Conservation (phyloP, 1,140 invertebrate species). For the Helicorthomorpha holstii region DNA sequence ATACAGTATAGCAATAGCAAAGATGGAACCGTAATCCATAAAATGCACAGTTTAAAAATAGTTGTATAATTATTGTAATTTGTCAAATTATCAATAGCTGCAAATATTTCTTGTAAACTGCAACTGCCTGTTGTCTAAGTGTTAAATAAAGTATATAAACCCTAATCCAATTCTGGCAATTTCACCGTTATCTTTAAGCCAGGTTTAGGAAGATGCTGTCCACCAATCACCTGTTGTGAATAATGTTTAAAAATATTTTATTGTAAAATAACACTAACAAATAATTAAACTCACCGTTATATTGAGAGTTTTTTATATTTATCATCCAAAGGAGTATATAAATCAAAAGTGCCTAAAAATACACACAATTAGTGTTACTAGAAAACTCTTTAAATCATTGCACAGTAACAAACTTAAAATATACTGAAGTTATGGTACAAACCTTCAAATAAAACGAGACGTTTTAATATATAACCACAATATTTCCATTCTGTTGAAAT, state of each 20-base stretch:
- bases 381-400: constrained; percentile 2
- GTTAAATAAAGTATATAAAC: too few relatives aligned
- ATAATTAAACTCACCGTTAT: not conserved
- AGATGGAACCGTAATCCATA: too few relatives aligned
- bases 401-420: not conserved
- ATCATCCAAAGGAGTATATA: constrained; percentile 2
- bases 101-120: too few relatives aligned
- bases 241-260: not conserved
- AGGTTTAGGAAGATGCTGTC: constrained; percentile 42
- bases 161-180: too few relatives aligned
- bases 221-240: constrained; percentile 33
- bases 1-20: too few relatives aligned
- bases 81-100: too few relatives aligned
- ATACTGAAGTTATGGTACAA: not conserved
- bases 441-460: constrained; percentile 19
- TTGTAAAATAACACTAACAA: not conserved
- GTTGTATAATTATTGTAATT: too few relatives aligned
- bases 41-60: too few relatives aligned
- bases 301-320: not conserved
- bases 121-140: too few relatives aligned
- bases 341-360: not conserved
- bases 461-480: constrained; percentile 48
- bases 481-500: constrained; percentile 42
- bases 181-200: too few relatives aligned
- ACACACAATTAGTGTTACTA: not conserved